These are phyloP conservation scores for Leptinotarsa defecta DNA, from an alignment of 1,140 invertebrate genomes.

Conservation along the genomic window DNA sequence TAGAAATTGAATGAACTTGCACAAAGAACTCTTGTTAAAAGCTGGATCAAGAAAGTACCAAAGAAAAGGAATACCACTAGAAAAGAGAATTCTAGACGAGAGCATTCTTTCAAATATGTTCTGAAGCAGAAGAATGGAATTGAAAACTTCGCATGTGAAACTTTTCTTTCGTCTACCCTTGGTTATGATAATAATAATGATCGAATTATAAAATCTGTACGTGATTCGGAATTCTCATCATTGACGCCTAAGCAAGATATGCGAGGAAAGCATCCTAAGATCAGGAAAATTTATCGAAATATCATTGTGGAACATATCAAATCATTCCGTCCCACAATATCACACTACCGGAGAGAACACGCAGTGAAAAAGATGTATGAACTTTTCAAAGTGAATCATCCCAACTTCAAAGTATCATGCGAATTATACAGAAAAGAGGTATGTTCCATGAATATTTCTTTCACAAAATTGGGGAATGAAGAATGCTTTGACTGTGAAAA, in stretches of 20 bases:
- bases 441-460: conserved; percentile 28
- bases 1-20: conserved; percentile 16
- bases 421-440: conserved; percentile 32
- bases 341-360: too few species aligned
- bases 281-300: conserved; percentile 31
- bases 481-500: conserved; percentile 25
- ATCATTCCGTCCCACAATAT: conserved; percentile 26
- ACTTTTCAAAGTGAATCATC: conserved; percentile 32
- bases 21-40: conserved; percentile 28
- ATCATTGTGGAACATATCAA: conserved; percentile 27
- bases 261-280: conserved; percentile 30
- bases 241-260: conserved; percentile 25
- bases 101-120: conserved; percentile 27
- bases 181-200: conserved; percentile 30
- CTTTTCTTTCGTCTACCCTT: conserved; percentile 23
- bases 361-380: conserved; percentile 28
- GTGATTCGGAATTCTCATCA: conserved; percentile 10
- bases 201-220: conserved; percentile 21
- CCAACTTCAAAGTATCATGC: conserved; percentile 27
- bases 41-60: conserved; percentile 11
- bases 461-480: neutral
- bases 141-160: conserved; percentile 22
- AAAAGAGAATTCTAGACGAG: conserved; percentile 15
- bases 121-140: conserved; percentile 17
- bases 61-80: conserved; percentile 28